Conservation (phyloP, 1,140 invertebrate species). For the Melanaphis sacchari region DNA sequence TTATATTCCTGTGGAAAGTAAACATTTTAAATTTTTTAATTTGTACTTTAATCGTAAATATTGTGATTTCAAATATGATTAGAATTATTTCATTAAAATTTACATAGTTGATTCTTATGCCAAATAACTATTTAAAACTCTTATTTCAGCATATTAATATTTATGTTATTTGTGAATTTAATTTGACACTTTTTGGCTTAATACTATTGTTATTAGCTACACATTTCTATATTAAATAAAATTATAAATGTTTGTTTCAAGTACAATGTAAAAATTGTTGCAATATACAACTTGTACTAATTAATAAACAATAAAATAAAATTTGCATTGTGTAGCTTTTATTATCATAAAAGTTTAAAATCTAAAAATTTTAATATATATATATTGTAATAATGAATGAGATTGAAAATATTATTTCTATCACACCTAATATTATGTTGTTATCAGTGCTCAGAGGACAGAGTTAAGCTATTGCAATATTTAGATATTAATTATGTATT, state of each 20-base stretch:
- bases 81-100: not conserved
- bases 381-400: not conserved
- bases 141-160: not conserved
- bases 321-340: not conserved
- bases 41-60: not conserved
- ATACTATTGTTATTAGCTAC: not conserved
- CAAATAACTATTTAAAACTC: not conserved
- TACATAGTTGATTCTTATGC: not conserved
- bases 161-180: not conserved
- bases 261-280: not conserved
- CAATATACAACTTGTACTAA: not conserved
- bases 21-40: too few relatives aligned
- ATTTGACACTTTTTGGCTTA: not conserved
- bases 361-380: not conserved
- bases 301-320: not conserved
- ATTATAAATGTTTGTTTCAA: not conserved
- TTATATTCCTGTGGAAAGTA: not conserved
- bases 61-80: not conserved
- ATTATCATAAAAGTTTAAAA: not conserved
- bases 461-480: not conserved
- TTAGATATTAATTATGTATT: not conserved
- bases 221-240: not conserved
- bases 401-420: constrained; percentile 32
- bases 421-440: constrained; percentile 37
- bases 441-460: constrained; percentile 27